Percentiles rank a stretch among this genome's conserved stretches.
These are phyloP conservation scores for Sebastes matsubarae DNA, from an alignment of 2,797 vertebrate species.

Conservation along the genomic window DNA sequence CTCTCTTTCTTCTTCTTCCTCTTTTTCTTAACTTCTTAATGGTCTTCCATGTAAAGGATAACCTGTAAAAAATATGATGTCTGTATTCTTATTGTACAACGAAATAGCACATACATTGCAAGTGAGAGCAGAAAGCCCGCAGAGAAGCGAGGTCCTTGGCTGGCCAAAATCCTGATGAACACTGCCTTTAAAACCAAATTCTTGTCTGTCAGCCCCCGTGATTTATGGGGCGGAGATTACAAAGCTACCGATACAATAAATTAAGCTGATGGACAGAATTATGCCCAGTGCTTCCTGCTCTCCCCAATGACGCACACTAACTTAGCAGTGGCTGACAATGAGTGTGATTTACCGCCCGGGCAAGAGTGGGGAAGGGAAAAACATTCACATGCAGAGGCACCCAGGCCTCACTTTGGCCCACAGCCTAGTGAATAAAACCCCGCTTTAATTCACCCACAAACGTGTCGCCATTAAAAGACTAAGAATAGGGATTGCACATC, in stretches of 20 bases:
- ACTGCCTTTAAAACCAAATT: constrained; percentile 93
- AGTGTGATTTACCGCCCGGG: constrained; percentile 91
- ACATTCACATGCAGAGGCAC: constrained; percentile 79
- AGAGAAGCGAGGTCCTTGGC: constrained; percentile 25
- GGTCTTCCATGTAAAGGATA: constrained; percentile 4
- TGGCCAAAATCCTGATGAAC: constrained; percentile 75
- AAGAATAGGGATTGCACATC: constrained; percentile 76
- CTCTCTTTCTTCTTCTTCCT: constrained; percentile 5
- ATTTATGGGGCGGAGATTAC: constrained; percentile 95
- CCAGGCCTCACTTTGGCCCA: constrained; percentile 79
- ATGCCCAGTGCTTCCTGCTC: constrained; percentile 97
- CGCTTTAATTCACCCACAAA: constrained; percentile 83
- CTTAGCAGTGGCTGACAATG: constrained; percentile 94
- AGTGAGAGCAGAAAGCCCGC: constrained; percentile 20
- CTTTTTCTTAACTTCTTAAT: constrained; percentile 27
- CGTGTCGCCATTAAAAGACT: constrained; percentile 80
- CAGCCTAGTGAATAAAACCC: constrained; percentile 82
- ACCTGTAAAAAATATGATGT: constrained; percentile 50
- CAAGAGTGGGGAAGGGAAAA: constrained; percentile 76
- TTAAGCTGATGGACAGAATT: constrained; percentile 99
- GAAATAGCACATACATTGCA: constrained; percentile 1
- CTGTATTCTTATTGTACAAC: constrained; percentile 54
- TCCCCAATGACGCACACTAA: constrained; percentile 97
- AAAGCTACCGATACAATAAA: constrained; percentile 98
- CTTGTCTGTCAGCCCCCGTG: constrained; percentile 93